Evolutionary conservation across 2,888 invertebrate species (phyloP), one percentile per base, ranked within the genome.

Genomic region (Colostygia pectinataria): DNA sequence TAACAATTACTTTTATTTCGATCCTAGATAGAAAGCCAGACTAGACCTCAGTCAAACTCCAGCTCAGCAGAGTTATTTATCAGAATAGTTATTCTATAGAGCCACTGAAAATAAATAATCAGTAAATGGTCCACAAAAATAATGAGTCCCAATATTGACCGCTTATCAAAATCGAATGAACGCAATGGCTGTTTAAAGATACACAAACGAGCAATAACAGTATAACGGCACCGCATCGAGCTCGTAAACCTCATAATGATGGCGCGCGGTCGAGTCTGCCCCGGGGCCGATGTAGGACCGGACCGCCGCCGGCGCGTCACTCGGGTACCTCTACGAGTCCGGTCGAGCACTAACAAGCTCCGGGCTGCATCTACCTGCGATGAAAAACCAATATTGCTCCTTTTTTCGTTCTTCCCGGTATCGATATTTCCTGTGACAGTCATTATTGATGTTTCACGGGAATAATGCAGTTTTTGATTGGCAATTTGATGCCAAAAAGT

Each of bases 141-240:
- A 23, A 23, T 31, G 13, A 40, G 5, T 34, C 34, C 20, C 34
- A 12, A 31, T 23, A 29, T 31, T 31, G 6, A 40, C 31, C 31
- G 43, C 28, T 29, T 43, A 34, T 36, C 29, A 32, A 32, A 36
- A 45, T 38, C 37, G 24, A 38, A 45, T 32, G 7, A 28, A 32
- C 23, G 38, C 15, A 38, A 25, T 38, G 37, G 25, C 12, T 8
- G 38, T 38, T 44, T 25, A 45, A 37, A 44, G 20, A 39, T 39
- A 25, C 27, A 38, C 38, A 25, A 45, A 45, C 32, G 33, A 38
- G 20, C 38, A 45, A 39, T 45, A 45, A 45, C 38, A 45, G 25
- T 32, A 38, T 25, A 38, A 32, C 12, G 24, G 38, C 18, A 27
- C 9, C 38, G 38, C 18, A 12, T 32, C 25, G 18, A 32, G 18